These are phyloP conservation scores for Neoniphon sammara DNA, from an alignment of 2,797 vertebrate genomes.

Conservation along the genomic window DNA sequence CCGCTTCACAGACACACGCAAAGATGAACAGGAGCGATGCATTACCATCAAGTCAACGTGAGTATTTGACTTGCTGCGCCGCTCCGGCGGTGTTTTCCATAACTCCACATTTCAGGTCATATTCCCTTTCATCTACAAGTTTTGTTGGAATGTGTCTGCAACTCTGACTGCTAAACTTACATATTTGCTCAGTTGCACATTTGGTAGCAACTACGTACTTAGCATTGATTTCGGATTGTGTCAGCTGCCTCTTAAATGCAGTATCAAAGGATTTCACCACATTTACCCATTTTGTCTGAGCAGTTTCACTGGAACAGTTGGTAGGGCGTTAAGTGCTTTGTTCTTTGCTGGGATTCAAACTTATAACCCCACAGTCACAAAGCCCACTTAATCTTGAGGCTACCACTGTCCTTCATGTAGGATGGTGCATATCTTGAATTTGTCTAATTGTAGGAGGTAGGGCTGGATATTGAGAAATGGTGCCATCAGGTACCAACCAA, in stretches of 20 bases:
- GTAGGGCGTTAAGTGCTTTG: too few species aligned
- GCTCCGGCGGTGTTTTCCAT: not conserved
- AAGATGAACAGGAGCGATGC: slow-evolving; percentile 96
- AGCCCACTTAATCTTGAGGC: too few species aligned
- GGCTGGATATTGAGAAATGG: too few species aligned
- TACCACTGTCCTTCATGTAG: too few species aligned
- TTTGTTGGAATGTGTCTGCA: too few species aligned
- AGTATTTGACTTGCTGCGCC: slow-evolving; percentile 57
- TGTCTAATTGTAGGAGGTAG: too few species aligned
- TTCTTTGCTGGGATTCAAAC: too few species aligned
- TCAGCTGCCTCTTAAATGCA: not conserved
- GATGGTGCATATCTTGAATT: too few species aligned
- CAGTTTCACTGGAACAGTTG: not conserved
- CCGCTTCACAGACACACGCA: slow-evolving; percentile 94
- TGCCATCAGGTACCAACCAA: too few species aligned
- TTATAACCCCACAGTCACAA: too few species aligned
- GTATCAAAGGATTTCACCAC: too few species aligned
- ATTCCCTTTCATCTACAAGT: not conserved
- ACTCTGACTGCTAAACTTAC: not conserved
- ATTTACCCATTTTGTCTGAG: not conserved
- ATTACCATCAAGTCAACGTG: slow-evolving; percentile 99
- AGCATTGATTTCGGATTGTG: not conserved
- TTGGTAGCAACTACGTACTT: not conserved
- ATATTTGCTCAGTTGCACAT: not conserved
- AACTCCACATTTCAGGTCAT: not conserved